Base-by-base conservation (phyloP, 2,797 vertebrate species). In the Poecile montanus region DNA sequence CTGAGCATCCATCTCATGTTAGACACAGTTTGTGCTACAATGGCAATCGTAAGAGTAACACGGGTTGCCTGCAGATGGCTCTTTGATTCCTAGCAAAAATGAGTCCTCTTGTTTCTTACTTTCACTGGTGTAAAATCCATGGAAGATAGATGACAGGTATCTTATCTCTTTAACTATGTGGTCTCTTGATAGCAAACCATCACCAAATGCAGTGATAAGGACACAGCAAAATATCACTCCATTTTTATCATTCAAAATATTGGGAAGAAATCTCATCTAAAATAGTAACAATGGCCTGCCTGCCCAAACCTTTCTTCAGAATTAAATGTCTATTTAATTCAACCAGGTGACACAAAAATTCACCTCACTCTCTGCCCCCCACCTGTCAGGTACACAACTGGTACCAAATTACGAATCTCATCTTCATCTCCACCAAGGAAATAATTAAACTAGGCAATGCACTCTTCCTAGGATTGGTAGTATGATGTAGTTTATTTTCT, bases 61-160 rank as follows among this genome's bases (percentile, higher is more conserved):
- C 2, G 83, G 84, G 60, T 75, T 91, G 88, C 81, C 85, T 95
- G 76, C 77, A 44, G 68, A 86, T 78, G 89, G 48, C 72, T 93
- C 88, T 81, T 85, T 62, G 73, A 94, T 95, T 95, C 51, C 2
- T 76, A 87, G 90, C 94, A 93, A 87, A 96, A 97, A 90, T 22
- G 27, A 95, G 81, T 60, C 78, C 70, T 75, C 40, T 44, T 74
- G 56, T 62, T 91, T 73, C 91, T 96, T 81, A 83, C 95, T 77
- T 90, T 47, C 70, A 76, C 78, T 70, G 73, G 62, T 91, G 36
- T 45, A 67, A 91, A 95, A 76, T 74, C 76, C 76, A 80, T 68
- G 93, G 75, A 88, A 92, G 91, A 94, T 72, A 92, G 68, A 57
- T 81, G 83, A 92, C 65, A 72, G 66, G 93, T 80, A 71, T 76